Evolutionary conservation across 2,888 invertebrate species (phyloP).

Genomic region (Pegoplata infirma): DNA sequence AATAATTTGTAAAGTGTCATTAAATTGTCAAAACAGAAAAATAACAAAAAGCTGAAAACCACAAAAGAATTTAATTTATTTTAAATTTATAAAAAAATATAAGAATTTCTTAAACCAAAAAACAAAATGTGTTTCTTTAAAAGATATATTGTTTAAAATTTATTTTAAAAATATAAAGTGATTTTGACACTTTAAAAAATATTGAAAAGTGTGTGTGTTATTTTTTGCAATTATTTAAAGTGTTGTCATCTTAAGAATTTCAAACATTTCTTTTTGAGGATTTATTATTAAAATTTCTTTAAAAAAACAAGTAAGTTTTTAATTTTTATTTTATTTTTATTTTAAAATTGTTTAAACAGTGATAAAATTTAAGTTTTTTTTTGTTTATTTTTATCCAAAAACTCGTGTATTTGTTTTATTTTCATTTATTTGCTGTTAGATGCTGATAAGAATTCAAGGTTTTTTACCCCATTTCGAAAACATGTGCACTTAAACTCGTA

Average conservation of each 20-base stretch:
- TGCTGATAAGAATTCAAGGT: constrained; percentile 57
- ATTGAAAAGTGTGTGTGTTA: constrained; percentile 19
- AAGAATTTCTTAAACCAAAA: background rate
- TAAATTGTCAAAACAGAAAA: constrained; percentile 15
- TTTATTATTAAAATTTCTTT: constrained; percentile 6
- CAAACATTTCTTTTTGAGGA: background rate
- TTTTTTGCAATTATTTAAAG: constrained; percentile 18
- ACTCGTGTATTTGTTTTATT: background rate
- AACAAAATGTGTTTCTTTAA: background rate
- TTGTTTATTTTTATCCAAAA: constrained; percentile 32
- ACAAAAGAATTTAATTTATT: background rate
- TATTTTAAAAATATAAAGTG: constrained; percentile 27
- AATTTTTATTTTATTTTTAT: background rate
- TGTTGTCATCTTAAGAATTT: constrained; percentile 1
- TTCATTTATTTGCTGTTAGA: constrained; percentile 3
- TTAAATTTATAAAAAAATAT: background rate
- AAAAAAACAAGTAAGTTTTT: constrained; percentile 26
- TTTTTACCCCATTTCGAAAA: constrained; percentile 17
- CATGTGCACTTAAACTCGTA: constrained; percentile 18
- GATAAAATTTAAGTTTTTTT: background rate
- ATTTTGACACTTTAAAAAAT: constrained; percentile 25
- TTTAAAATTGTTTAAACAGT: background rate
- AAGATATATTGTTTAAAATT: background rate
- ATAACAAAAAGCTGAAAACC: background rate
- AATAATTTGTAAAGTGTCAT: constrained; percentile 36